These are phyloP conservation scores for Aleiodes sp. DNA, from an alignment of 1,140 invertebrate species.

Conservation along the genomic window DNA sequence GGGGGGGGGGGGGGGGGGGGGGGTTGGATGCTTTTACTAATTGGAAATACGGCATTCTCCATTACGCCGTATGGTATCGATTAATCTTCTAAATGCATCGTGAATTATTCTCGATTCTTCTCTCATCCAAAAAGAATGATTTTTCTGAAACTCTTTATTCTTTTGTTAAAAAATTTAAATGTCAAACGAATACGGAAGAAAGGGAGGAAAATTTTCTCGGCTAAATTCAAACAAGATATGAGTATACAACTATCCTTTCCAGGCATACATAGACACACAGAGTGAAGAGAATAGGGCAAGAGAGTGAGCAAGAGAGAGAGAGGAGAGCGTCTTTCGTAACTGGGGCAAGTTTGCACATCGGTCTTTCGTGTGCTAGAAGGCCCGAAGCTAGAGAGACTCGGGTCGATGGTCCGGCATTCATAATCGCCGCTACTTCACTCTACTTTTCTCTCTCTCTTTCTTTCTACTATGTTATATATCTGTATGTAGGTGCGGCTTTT, in stretches of 20 bases:
- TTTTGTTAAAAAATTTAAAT: conserved; percentile 32
- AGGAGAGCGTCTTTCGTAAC: conserved; percentile 30
- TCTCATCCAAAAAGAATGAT: background rate
- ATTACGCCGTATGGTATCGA: background rate
- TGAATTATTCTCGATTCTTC: background rate
- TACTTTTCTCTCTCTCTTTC: too few species aligned
- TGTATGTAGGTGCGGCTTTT: conserved; percentile 25
- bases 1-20: too few species aligned
- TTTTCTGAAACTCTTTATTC: too few species aligned
- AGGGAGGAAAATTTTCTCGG: conserved; percentile 5
- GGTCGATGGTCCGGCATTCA: conserved; percentile 43
- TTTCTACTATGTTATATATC: conserved; percentile 19
- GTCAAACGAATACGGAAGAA: conserved; percentile 5
- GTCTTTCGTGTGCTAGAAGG: conserved; percentile 26
- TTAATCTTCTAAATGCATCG: background rate
- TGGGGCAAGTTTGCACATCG: conserved; percentile 41
- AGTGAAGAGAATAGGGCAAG: background rate
- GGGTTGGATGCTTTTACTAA: conserved; percentile 28
- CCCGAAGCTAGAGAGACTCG: conserved; percentile 22
- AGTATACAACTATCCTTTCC: conserved; percentile 26
- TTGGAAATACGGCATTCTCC: conserved; percentile 13
- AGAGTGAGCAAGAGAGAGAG: conserved; percentile 14
- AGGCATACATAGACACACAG: background rate
- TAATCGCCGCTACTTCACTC: conserved; percentile 37
- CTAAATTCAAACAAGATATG: conserved; percentile 15